phyloP scores from a whole-genome alignment of 2,888 invertebrate species.

The Tribolium freemani region DNA sequence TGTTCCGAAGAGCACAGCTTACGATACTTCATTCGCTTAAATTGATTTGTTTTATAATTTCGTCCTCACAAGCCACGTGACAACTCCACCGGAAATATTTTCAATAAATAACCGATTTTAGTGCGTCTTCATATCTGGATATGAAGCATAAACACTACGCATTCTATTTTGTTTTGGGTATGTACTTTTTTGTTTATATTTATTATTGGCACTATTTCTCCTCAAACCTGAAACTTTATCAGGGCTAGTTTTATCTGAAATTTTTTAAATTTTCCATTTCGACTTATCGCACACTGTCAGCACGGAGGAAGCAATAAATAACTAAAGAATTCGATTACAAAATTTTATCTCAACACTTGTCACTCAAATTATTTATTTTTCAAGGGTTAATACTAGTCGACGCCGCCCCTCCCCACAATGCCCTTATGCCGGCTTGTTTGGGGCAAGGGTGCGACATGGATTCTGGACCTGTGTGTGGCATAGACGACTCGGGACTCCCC shows the following conservation, averaged over 20 bases:
- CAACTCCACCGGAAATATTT: constrained; percentile 30
- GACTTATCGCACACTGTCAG: not conserved
- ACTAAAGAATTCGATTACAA: constrained; percentile 10
- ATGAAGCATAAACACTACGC: constrained; percentile 45
- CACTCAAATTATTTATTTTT: constrained; percentile 9
- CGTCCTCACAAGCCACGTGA: constrained; percentile 36
- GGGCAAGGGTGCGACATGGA: constrained; percentile 63
- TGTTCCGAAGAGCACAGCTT: constrained; percentile 27
- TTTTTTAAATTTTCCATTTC: not conserved
- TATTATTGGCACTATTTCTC: not conserved
- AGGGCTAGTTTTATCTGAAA: constrained; percentile 2
- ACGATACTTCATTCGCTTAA: constrained; percentile 32
- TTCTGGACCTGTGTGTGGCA: constrained; percentile 73
- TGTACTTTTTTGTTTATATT: constrained; percentile 14
- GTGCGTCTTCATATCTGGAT: constrained; percentile 8
- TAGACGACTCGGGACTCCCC: constrained; percentile 72
- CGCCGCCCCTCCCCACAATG: constrained; percentile 49
- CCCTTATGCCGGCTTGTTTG: constrained; percentile 65
- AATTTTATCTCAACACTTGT: constrained; percentile 5
- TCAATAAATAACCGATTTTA: constrained; percentile 13
- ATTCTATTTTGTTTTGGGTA: constrained; percentile 42
- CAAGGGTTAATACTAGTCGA: constrained; percentile 47
- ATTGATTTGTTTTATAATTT: constrained; percentile 42
- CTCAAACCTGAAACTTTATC: constrained; percentile 1
- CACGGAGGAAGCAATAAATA: constrained; percentile 15